These are phyloP conservation scores for Urocynchramus pylzowi DNA, from an alignment of 2,113 vertebrate species.

Conservation along the genomic window DNA sequence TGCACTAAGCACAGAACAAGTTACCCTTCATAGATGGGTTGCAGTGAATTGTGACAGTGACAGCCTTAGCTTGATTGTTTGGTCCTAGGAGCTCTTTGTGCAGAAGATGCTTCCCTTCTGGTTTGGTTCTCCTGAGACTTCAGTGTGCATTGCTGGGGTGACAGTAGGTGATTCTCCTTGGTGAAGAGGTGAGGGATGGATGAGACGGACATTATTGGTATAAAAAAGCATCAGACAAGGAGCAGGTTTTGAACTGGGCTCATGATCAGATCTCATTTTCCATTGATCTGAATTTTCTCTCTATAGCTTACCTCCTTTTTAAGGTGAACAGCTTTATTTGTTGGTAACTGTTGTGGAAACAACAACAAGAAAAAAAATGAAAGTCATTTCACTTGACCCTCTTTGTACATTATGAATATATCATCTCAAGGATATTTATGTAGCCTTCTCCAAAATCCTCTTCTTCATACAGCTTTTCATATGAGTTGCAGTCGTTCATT, in stretches of 20 bases:
- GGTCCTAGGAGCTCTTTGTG: background rate
- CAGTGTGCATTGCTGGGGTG: background rate
- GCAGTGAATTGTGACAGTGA: background rate
- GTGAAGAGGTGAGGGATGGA: background rate
- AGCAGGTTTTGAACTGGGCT: background rate
- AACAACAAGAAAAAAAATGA: background rate
- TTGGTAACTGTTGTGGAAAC: background rate
- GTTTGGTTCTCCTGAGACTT: background rate
- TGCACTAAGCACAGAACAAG: background rate
- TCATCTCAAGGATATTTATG: conserved; percentile 2
- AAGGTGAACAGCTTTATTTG: background rate
- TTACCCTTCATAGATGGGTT: background rate
- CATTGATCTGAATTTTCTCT: background rate
- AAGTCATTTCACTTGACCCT: conserved; percentile 5
- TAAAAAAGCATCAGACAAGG: background rate
- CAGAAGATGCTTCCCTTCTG: background rate
- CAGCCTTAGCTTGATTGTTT: background rate
- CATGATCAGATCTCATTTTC: background rate
- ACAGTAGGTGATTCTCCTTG: background rate
- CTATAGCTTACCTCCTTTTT: background rate
- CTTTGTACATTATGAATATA: background rate
- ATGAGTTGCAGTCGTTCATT: background rate
- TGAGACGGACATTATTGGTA: background rate
- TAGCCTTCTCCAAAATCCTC: background rate
- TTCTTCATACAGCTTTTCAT: background rate